Base-by-base conservation (phyloP, 2,888 invertebrate genomes). In the Desoria tigrina region DNA sequence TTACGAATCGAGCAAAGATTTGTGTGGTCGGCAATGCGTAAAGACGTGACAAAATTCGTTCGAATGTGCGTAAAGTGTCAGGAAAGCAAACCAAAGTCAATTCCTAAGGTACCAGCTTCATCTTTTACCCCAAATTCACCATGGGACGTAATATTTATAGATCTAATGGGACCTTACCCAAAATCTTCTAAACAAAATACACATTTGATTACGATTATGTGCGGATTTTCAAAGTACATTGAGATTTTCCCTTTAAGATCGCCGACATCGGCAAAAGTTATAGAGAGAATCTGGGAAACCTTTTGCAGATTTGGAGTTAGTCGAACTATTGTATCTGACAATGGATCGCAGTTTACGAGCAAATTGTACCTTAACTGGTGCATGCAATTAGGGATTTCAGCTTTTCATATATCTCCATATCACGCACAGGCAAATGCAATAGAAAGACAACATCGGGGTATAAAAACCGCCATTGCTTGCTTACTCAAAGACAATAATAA, bases 161-260 rank as follows among this genome's bases (percentile, higher is more conserved):
- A 74, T 60, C n/a, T 70, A 7, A 70, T 68, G 64, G 72, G 74
- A 7, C 69, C 74, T 4, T 71, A 66, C 45, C 28, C 63, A 0
- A 64, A 42, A 55, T 39, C 54, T n/a, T 27, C 45, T 7, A 57
- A 65, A 1, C 42, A 54, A 1, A 64, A 56, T 45, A 51, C 56
- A 21, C 58, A 66, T 45, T 11, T 67, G 16, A 27, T 73, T 14
- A 67, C 64, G 0, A 9, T 66, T 1, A 63, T 66, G 0, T 55
- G 62, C 49, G 28, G 53, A 21, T 57, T 61, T 42, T 64, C 69
- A 21, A 67, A 68, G 21, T 72, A 42, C 24, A 42, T 63, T 1
- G 69, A 72, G 26, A 9, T 72, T 1, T 66, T 63, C 56, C 42
- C 59, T 2, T 14, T 69, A 1, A 27, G 67, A 14, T 18, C n/a